A percentile compares a stretch with the other conserved stretches of the same genome.
These are phyloP conservation scores for Triplophysa yarkandensis DNA, from an alignment of 2,797 vertebrate genomes.

Conservation along the genomic window DNA sequence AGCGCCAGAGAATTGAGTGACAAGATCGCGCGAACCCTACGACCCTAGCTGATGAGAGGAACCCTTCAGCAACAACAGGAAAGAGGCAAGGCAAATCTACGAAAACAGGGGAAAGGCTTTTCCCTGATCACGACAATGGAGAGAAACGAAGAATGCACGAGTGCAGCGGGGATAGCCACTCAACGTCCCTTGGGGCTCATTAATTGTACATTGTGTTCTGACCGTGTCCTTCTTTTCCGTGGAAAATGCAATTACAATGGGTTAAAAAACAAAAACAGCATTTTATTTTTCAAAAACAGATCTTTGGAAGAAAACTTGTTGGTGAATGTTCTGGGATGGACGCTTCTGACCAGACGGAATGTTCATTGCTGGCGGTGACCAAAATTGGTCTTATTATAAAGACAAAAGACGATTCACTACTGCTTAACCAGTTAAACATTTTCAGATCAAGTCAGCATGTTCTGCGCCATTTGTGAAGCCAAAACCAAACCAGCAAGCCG, in stretches of 20 bases:
- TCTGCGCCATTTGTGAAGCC: background rate
- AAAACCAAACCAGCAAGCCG: background rate
- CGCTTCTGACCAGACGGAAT: slow-evolving; percentile 1
- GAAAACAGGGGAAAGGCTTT: slow-evolving; percentile 54
- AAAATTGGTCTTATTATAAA: slow-evolving; percentile 4
- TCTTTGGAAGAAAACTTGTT: background rate
- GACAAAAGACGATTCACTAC: slow-evolving; percentile 16
- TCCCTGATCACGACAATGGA: slow-evolving; percentile 52
- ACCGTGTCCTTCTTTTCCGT: slow-evolving; percentile 10
- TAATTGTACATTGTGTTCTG: slow-evolving; percentile 46
- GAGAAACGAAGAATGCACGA: slow-evolving; percentile 40
- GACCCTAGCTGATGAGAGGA: slow-evolving; percentile 34
- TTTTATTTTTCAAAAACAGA: slow-evolving; percentile 9
- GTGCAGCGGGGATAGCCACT: slow-evolving; percentile 35
- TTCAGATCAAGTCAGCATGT: background rate
- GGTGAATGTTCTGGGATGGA: background rate
- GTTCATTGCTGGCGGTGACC: slow-evolving; percentile 5
- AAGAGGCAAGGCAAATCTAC: slow-evolving; percentile 47
- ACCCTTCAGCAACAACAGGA: slow-evolving; percentile 55
- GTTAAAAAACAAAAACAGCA: slow-evolving; percentile 54
- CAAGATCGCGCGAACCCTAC: slow-evolving; percentile 30
- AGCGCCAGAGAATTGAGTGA: slow-evolving; percentile 23
- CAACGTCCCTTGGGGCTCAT: slow-evolving; percentile 36
- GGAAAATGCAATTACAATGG: slow-evolving; percentile 37
- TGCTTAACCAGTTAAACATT: slow-evolving; percentile 13